Evolutionary conservation across 2,797 vertebrate species (phyloP).

Genomic region (Pseudochirops cupreus): DNA sequence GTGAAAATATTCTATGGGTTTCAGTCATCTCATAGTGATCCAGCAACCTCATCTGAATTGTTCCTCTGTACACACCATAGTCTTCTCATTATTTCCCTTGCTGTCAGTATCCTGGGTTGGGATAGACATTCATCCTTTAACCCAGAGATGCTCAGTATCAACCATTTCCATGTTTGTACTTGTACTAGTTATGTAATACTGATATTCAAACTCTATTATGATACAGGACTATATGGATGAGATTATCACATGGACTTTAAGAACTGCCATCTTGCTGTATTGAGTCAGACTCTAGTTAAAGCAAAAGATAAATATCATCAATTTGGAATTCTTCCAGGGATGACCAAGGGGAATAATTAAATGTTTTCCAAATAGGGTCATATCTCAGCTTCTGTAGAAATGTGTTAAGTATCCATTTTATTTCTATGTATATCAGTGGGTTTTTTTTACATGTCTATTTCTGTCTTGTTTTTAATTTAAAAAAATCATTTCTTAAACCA

Average conservation of each 20-base stretch:
- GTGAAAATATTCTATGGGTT: slow-evolving; percentile 7
- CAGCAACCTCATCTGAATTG: background rate
- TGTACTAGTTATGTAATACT: slow-evolving; percentile 3
- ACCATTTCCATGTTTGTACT: background rate
- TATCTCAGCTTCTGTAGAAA: background rate
- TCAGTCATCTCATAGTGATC: background rate
- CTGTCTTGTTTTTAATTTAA: slow-evolving; percentile 8
- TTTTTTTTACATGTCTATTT: background rate
- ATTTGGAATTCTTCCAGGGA: slow-evolving; percentile 27
- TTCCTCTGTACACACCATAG: background rate
- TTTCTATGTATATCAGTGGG: background rate
- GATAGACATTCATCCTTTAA: background rate
- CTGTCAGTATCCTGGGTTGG: background rate
- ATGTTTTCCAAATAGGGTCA: background rate
- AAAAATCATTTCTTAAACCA: slow-evolving; percentile 41
- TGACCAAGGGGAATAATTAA: slow-evolving; percentile 22
- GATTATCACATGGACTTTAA: slow-evolving; percentile 17
- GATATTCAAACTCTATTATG: background rate
- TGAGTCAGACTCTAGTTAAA: background rate
- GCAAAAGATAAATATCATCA: slow-evolving; percentile 7
- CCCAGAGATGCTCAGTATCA: background rate
- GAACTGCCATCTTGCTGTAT: background rate
- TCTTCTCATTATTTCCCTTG: background rate
- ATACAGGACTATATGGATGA: slow-evolving; percentile 16
- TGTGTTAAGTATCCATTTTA: background rate